These are phyloP conservation scores for Perodicticus potto DNA, from an alignment of 2,797 vertebrate species.

Conservation along the genomic window DNA sequence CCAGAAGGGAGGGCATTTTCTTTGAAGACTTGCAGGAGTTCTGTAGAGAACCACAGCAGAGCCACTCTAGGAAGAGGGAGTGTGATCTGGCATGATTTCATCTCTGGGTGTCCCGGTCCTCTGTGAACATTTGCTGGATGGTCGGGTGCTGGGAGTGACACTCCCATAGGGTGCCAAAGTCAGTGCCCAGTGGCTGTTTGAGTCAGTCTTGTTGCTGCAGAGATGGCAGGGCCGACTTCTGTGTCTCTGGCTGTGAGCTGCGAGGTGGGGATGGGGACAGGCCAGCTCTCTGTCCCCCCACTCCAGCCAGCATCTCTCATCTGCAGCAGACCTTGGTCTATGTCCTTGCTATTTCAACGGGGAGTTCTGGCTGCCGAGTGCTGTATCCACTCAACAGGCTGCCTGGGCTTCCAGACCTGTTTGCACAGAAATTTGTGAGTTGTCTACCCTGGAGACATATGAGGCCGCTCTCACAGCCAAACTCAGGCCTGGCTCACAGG, in stretches of 20 bases:
- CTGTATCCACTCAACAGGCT: neutral
- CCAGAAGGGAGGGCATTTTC: neutral
- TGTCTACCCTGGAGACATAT: neutral
- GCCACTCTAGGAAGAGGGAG: neutral
- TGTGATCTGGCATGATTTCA: neutral
- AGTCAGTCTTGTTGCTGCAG: neutral
- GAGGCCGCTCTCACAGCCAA: neutral
- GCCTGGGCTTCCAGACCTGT: neutral
- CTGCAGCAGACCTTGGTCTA: neutral
- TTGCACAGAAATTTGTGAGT: neutral
- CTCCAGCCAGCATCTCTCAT: neutral
- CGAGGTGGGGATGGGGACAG: neutral
- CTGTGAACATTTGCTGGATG: neutral
- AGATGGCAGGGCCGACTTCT: neutral
- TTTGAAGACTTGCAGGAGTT: neutral
- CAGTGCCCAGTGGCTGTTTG: fast-evolving
- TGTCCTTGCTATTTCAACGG: neutral
- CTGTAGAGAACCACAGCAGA: fast-evolving
- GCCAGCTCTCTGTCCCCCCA: no score
- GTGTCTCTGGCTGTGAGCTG: neutral
- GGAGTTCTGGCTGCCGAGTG: neutral
- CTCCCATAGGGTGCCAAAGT: neutral
- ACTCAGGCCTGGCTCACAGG: neutral
- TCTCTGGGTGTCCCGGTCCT: no score
- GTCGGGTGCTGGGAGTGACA: neutral